These are phyloP conservation scores for Premnoplex brunnescens DNA, from an alignment of 2,797 vertebrate genomes.

Conservation along the genomic window DNA sequence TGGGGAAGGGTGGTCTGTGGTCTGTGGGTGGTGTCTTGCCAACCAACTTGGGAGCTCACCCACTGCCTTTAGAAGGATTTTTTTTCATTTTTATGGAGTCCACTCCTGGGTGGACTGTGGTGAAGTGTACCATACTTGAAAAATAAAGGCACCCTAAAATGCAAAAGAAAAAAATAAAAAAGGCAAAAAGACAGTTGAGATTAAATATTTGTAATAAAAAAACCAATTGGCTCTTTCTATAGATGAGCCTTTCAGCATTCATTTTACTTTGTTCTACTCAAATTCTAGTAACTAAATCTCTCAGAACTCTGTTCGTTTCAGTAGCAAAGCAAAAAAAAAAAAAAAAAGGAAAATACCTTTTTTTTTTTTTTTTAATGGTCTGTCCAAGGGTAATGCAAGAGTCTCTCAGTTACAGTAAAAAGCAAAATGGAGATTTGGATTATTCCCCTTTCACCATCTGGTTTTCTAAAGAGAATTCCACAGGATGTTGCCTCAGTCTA, in stretches of 20 bases:
- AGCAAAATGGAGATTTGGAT: conserved; percentile 46
- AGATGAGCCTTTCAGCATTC: not conserved
- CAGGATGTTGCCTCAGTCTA: conserved; percentile 73
- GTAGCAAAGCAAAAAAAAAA: not conserved
- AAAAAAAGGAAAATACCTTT: fast-evolving
- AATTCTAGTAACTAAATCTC: conserved; percentile 1
- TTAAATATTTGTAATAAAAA: not conserved
- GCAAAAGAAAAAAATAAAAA: not conserved
- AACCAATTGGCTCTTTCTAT: not conserved
- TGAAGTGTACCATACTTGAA: not conserved
- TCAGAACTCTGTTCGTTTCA: not conserved
- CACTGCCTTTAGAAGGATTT: not conserved
- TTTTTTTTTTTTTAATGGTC: not conserved
- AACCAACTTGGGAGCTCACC: not conserved
- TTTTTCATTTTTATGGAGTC: not conserved
- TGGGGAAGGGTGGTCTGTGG: not conserved
- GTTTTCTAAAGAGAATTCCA: conserved; percentile 71
- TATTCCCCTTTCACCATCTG: conserved; percentile 53
- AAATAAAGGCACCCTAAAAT: not conserved
- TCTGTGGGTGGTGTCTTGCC: not conserved
- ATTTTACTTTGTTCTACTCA: conserved; percentile 30
- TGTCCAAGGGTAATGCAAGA: not conserved
- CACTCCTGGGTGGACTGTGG: not conserved
- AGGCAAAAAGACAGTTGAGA: not conserved
- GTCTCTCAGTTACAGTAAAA: conserved; percentile 68